Evolutionary conservation across 2,797 vertebrate genomes (phyloP), one percentile per base, ranked within the genome.

Genomic region (Anolis apletophallus): DNA sequence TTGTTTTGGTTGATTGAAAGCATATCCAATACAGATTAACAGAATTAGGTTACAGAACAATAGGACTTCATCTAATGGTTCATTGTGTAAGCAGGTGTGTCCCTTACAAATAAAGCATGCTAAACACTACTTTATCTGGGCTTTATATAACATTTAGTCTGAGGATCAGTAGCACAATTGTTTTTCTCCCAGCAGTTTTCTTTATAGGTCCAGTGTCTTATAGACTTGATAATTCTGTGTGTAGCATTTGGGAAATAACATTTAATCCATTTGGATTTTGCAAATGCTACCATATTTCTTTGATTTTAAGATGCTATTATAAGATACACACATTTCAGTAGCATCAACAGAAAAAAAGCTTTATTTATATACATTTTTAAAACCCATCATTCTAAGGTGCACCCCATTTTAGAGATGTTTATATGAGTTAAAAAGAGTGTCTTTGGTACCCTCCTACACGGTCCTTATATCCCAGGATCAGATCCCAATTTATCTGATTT

Each of bases 11-110:
- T 93, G 89, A 94, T 93, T 94, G 92, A 94, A 93, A 93, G 88
- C 91, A 93, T 95, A 89, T 91, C 90, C 88, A 92, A 93, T 94
- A 91, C 92, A 94, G 92, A 94, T 94, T 93, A 95, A 94, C 92
- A 90, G 90, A 94, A 94, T 92, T 94, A 90, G 91, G 94, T 94
- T 94, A 94, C 83, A 85, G 91, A 93, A 93, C 80, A 93, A 93
- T 91, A 87, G 91, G 94, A 94, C 90, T 90, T 87, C 86, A 91
- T 95, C 92, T 95, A 92, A 92, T 85, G 64, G 92, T 94, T 92
- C 90, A 61, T 90, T 84, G 54, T 73, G 68, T 85, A 91, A 93
- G 91, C 88, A 93, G 80, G 85, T 93, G 68, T 92, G 86, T 93
- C 94, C 91, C 88, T 94, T 93, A 78, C 90, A 32, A 93, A 64